Evolutionary conservation across 2,888 invertebrate species (phyloP), one percentile per base, ranked within the genome.

Genomic region (Trissolcus brochymenae): DNA sequence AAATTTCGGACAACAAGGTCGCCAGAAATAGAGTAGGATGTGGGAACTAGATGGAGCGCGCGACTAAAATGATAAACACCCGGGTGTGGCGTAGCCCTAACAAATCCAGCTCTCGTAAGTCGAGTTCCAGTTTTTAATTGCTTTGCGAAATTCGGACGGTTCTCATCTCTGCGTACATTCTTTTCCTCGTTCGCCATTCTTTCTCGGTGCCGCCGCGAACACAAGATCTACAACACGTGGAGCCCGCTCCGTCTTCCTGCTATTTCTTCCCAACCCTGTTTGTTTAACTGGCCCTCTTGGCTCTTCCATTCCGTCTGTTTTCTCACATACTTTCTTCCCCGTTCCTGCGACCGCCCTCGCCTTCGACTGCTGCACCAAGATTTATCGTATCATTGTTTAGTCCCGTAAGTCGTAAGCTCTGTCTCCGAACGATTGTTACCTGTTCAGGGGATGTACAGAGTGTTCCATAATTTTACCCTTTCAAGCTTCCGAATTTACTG

Each of bases 311-410:
- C 66, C 50, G 72, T 73, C 78, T 74, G 74, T 78, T 80, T 79
- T 80, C 80, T 79, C 75, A 76, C 77, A 81, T 81, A 76, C 79
- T 81, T 81, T 81, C 79, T 73, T 73, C 54, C 59, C 76, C 73
- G 57, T 51, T 57, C 56, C 70, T 65, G 76, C 79, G 46, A 50
- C 53, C 54, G 29, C 72, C 51, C 65, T 56, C 35, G 41, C 61
- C 66, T n/a, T 40, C 43, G 72, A 35, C 60, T 53, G 21, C 68
- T 59, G 68, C 73, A 57, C 40, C 70, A 70, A 87, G 87, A 87
- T 87, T 87, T 87, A 87, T 87, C 85, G 87, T 83, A 84, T 83
- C 85, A 84, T 86, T 87, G 87, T 87, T 87, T 86, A 82, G 84
- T 82, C 81, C 81, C 79, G 83, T 80, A 81, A 83, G 81, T 82